Conservation (phyloP, 2,888 invertebrate species). For the Periphyllus acericola region DNA sequence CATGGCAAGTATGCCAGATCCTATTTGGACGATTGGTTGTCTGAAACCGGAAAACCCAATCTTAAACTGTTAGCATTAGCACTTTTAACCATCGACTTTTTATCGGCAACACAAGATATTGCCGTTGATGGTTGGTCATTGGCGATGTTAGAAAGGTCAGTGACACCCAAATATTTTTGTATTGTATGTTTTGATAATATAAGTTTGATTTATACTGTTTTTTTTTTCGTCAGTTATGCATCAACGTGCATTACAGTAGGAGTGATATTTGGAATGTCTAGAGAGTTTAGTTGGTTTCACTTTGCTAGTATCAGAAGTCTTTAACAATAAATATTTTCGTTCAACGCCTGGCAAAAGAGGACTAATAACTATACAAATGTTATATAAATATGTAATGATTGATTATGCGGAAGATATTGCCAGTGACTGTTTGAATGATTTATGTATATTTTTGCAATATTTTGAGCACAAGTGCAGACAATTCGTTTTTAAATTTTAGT, state of each 20-base stretch:
- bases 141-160: constrained; percentile 96
- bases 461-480: no score
- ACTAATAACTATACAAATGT: constrained; percentile 14
- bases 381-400: not conserved
- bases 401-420: not conserved
- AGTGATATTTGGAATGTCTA: constrained; percentile 96
- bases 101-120: constrained; percentile 99
- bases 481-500: not conserved
- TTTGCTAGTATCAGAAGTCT: constrained; percentile 93
- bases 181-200: no score
- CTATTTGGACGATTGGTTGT: constrained; percentile 81
- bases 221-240: constrained; percentile 85
- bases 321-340: constrained; percentile 94
- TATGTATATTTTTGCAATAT: no score
- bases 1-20: constrained; percentile 80
- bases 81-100: constrained; percentile 91
- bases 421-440: no score
- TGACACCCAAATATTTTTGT: no score
- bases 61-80: constrained; percentile 76
- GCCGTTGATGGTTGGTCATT: constrained; percentile 99
- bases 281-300: constrained; percentile 97
- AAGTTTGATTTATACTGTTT: no score
- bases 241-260: constrained; percentile 99
- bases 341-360: not conserved
- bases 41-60: constrained; percentile 66